Base-by-base conservation (phyloP, 2,888 invertebrate species). In the Beris chalybata region DNA sequence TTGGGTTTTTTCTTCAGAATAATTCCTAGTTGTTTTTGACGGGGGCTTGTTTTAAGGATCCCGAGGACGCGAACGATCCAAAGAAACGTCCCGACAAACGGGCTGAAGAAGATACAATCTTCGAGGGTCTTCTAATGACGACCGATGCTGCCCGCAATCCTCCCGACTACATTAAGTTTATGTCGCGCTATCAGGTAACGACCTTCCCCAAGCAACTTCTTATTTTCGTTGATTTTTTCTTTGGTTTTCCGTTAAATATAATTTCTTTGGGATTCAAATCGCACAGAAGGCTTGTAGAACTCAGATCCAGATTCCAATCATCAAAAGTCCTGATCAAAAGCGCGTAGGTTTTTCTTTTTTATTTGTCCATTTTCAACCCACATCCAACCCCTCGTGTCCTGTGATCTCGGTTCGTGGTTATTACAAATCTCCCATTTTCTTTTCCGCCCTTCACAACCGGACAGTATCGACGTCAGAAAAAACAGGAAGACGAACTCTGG, bases 401-500 rank as follows among this genome's bases (percentile, higher is more conserved):
- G 3, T 22, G 22, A 22, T 31, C 11, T 22, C 43, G 6, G 2
- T 38, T 52, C n/a, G 5, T 4, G 30, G 15, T 52, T 2, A 29
- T 52, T 52, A 52, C 15, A 15, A 52, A 5, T 52, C 30, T 6
- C 4, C 15, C 30, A 52, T 44, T 11, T 43, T 22, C 44, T 57
- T 57, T 12, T 44, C 3, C 7, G 12, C 38, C n/a, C 32, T 61
- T 32, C n/a, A 5, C 15, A 15, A 31, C 30, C 38, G 38, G 9
- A 31, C 56, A 80, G 80, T 69, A 70, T 65, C 79, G 79, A 30
- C 79, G 80, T 55, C 72, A 74, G 65, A 76, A 75, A 63, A 77
- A 76, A 3, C 75, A 76, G 67, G 79, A 78, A 67, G 76, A 80
- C 70, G 80, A 80, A 63, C 70, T 80, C 1, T 80, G 80, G 80